Evolutionary conservation across 2,113 vertebrate species (phyloP).

Genomic region (Daphoenositta chrysoptera): DNA sequence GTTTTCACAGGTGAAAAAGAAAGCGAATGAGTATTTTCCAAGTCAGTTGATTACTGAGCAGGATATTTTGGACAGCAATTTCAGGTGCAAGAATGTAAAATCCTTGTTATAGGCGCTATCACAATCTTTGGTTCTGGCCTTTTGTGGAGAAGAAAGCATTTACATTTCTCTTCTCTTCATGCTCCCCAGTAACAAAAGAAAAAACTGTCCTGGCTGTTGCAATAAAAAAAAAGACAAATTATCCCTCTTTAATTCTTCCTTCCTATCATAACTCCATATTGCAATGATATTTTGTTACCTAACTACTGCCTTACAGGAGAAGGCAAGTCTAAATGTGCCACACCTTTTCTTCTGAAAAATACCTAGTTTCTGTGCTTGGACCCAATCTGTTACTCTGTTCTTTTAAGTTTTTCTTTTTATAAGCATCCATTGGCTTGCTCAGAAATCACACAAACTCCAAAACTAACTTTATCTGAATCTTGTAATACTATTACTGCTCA

Average conservation of each 20-base stretch:
- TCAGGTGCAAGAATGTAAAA: not conserved
- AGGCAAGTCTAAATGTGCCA: not conserved
- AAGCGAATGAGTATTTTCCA: not conserved
- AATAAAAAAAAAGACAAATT: not conserved
- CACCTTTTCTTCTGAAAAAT: not conserved
- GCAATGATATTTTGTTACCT: not conserved
- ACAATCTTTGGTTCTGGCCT: not conserved
- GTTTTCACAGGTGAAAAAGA: not conserved
- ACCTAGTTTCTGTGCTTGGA: not conserved
- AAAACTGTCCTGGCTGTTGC: not conserved
- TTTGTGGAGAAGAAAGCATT: not conserved
- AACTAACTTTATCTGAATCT: not conserved
- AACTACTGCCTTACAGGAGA: not conserved
- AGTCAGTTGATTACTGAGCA: not conserved
- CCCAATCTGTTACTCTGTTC: not conserved
- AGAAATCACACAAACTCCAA: not conserved
- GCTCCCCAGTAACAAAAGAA: not conserved
- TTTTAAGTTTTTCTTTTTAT: not conserved
- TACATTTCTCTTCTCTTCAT: not conserved
- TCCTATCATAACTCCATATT: not conserved
- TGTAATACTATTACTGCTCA: not conserved
- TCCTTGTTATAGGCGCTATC: not conserved
- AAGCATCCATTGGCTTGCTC: not conserved
- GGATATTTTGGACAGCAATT: not conserved
- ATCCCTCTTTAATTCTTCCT: not conserved